Base-by-base conservation (phyloP, 2,888 invertebrate genomes). In the Chloroclysta siterata region DNA sequence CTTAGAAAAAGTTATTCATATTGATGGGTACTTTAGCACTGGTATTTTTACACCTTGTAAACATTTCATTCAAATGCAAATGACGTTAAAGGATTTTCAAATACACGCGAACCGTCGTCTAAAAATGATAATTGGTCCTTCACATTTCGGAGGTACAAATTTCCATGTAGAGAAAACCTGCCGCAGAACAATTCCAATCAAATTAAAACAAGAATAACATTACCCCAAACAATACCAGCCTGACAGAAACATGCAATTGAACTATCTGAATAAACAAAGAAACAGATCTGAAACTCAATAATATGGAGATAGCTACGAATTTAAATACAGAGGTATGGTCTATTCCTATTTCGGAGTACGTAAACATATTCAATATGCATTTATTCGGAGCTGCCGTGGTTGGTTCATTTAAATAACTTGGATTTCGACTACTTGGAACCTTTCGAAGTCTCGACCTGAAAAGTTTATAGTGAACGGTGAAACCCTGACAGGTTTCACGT, bases 321-420 rank as follows among this genome's bases (percentile, higher is more conserved):
- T 88, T 90, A 88, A 90, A 90, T 89, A 85, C 73, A 80, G 85
- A 82, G 84, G 81, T 87, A 85, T 88, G 82, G 85, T 81, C 86
- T 83, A 82, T 85, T 81, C 82, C 83, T 82, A 84, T 85, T 84
- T 85, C 79, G 78, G 84, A 80, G 82, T 83, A 85, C 87, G 89
- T 89, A 91, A 91, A 90, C 90, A 91, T 83, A 91, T 90, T 90
- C 88, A 86, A 88, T 89, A 91, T 90, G 88, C 87, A 92, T 92
- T 90, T 92, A 92, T 92, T 85, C 91, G 72, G 81, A 84, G 79
- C 82, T 81, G 53, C 81, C 72, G 82, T 80, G 82, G 84, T 81
- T 81, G 76, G 79, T 80, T 88, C 85, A 90, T 90, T 90, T 90
- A 84, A 89, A 91, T 90, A 89, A 87, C 82, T 85, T 87, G 84